These are phyloP conservation scores for Chironomus striatipennis DNA, from an alignment of 1,140 invertebrate species.

Conservation along the genomic window DNA sequence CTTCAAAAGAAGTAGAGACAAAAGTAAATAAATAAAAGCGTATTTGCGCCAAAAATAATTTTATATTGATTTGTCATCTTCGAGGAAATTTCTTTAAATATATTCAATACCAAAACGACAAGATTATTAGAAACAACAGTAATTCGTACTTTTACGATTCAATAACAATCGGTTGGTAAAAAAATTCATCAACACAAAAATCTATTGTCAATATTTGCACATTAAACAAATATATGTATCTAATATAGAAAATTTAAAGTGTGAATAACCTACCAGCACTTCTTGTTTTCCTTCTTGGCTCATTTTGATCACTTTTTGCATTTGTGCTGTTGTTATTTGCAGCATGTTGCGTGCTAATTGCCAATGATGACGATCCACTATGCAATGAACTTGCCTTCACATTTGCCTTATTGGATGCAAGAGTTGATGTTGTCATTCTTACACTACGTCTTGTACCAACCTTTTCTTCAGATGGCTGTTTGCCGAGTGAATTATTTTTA, in stretches of 20 bases:
- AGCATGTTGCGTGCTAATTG: constrained; percentile 28
- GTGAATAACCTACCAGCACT: constrained; percentile 48
- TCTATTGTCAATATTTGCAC: background rate
- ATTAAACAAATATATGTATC: constrained; percentile 23
- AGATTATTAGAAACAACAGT: no score
- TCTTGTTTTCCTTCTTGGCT: constrained; percentile 49
- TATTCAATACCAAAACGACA: no score
- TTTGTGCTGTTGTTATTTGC: constrained; percentile 36
- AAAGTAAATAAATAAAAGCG: no score
- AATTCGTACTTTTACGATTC: no score
- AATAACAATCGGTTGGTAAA: no score
- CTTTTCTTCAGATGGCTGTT: constrained; percentile 16
- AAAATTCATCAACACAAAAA: background rate
- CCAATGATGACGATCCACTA: constrained; percentile 10
- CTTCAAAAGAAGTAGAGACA: no score
- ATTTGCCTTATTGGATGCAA: background rate
- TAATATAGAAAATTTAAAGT: constrained; percentile 16
- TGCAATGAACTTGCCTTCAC: background rate
- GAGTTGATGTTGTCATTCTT: background rate
- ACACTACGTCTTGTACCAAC: constrained; percentile 23
- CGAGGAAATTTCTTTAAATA: no score
- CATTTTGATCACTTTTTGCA: constrained; percentile 24
- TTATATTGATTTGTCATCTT: no score
- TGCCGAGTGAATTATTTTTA: background rate
- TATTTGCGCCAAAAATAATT: no score